A percentile compares a stretch with the other conserved stretches of the same genome.
Conservation (phyloP, 2,797 vertebrate species). For the Synanceia verrucosa region DNA sequence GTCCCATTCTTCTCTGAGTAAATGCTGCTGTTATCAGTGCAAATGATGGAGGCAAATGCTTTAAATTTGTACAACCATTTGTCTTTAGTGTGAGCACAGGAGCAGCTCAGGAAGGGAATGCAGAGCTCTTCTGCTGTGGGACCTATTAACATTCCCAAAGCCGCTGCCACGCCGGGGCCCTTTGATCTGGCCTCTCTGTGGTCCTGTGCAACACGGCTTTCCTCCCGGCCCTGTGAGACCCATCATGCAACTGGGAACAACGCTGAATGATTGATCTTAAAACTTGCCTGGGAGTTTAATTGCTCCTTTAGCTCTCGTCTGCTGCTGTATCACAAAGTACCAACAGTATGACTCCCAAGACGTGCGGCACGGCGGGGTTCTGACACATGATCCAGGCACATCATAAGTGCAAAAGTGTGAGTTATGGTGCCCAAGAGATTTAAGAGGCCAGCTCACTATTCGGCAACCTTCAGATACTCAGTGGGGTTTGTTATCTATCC, state of each 20-base stretch:
- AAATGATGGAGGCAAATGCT: slow-evolving; percentile 12
- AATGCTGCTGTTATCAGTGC: background rate
- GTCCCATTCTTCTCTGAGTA: background rate
- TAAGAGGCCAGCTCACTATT: slow-evolving; percentile 36
- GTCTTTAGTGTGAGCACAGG: background rate
- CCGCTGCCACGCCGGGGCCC: slow-evolving; percentile 34
- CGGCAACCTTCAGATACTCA: slow-evolving; percentile 38
- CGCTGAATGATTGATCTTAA: slow-evolving; percentile 61
- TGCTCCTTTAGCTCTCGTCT: slow-evolving; percentile 34
- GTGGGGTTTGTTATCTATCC: slow-evolving; percentile 50
- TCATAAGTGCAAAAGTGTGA: slow-evolving; percentile 50
- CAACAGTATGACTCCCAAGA: slow-evolving; percentile 15
- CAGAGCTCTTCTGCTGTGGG: slow-evolving; percentile 40
- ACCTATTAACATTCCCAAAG: slow-evolving; percentile 63
- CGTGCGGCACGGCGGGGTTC: slow-evolving; percentile 36
- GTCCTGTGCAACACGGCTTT: slow-evolving; percentile 59
- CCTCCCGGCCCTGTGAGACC: slow-evolving; percentile 53
- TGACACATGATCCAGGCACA: slow-evolving; percentile 55
- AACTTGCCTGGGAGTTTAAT: slow-evolving; percentile 65
- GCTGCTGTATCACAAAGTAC: slow-evolving; percentile 34
- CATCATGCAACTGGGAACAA: slow-evolving; percentile 51
- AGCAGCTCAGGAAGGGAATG: slow-evolving; percentile 26
- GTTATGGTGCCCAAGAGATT: slow-evolving; percentile 51
- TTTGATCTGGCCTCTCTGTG: slow-evolving; percentile 71
- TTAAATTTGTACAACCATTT: slow-evolving; percentile 2